phyloP scores from a whole-genome alignment of 1,140 invertebrate species.

The Sitophilus oryzae region DNA sequence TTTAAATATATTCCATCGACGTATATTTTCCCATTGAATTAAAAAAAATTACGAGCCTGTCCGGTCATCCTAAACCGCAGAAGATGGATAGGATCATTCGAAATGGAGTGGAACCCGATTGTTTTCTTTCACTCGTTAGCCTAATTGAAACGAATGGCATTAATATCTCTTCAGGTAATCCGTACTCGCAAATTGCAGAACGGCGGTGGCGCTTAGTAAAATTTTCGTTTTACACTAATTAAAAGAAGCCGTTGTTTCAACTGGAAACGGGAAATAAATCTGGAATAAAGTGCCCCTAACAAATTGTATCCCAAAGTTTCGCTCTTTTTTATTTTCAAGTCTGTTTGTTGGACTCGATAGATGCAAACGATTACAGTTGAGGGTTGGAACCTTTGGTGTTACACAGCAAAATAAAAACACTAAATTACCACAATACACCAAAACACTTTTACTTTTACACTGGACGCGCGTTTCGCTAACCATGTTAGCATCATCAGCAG shows the following conservation, averaged over 20 bases:
- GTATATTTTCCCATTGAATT: neutral
- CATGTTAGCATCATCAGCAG: no score
- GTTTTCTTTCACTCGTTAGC: slow-evolving; percentile 20
- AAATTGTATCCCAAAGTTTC: neutral
- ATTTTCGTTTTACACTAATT: slow-evolving; percentile 23
- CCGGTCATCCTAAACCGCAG: neutral
- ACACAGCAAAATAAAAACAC: no score
- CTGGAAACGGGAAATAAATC: neutral
- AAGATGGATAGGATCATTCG: slow-evolving; percentile 15
- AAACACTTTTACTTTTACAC: no score
- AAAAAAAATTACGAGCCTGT: neutral
- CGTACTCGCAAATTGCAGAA: slow-evolving; percentile 14
- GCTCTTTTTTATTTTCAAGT: neutral
- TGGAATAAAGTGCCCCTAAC: neutral
- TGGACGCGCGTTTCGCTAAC: no score
- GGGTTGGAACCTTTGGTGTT: no score
- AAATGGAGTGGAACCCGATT: slow-evolving; percentile 7
- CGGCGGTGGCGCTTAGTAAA: slow-evolving; percentile 13
- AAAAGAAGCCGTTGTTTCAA: slow-evolving; percentile 16
- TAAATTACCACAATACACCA: no score
- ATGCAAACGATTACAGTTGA: no score
- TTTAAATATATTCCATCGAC: neutral
- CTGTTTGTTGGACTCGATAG: no score
- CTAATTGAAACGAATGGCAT: slow-evolving; percentile 26
- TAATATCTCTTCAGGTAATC: slow-evolving; percentile 28